Percentiles rank a stretch among this genome's conserved stretches.
Evolutionary conservation across 2,797 vertebrate species (phyloP).

Genomic region (Alectoris magna): DNA sequence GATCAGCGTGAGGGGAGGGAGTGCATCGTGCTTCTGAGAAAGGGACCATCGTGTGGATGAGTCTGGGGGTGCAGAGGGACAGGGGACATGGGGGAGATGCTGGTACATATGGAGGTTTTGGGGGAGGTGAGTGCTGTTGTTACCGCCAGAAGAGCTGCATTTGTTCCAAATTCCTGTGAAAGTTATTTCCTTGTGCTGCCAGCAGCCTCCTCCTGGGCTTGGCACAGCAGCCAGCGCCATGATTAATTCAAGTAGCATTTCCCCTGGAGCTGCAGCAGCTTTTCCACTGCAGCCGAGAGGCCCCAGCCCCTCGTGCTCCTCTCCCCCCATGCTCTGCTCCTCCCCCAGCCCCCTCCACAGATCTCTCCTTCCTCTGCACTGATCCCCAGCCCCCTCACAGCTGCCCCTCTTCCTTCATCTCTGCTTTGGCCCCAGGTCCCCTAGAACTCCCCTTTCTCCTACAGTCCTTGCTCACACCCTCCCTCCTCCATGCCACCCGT

Average conservation of each 20-base stretch:
- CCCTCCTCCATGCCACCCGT: background rate
- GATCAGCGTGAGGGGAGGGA: background rate
- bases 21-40: background rate
- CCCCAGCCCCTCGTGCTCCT: slow-evolving; percentile 45
- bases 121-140: slow-evolving; percentile 62
- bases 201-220: slow-evolving; percentile 76
- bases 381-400: slow-evolving; percentile 4
- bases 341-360: slow-evolving; percentile 27
- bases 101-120: slow-evolving; percentile 23
- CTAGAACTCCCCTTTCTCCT: background rate
- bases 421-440: background rate
- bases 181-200: slow-evolving; percentile 73
- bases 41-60: background rate
- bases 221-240: slow-evolving; percentile 75
- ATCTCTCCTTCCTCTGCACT: background rate
- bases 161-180: slow-evolving; percentile 76
- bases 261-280: slow-evolving; percentile 75
- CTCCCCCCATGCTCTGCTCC: slow-evolving; percentile 37
- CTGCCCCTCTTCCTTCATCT: slow-evolving; percentile 16
- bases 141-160: slow-evolving; percentile 68
- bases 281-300: slow-evolving; percentile 67
- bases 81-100: background rate
- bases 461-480: background rate
- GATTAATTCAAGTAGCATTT: slow-evolving; percentile 77
- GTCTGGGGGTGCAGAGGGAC: background rate